Conservation (phyloP, 2,888 invertebrate genomes). For the Neocrepidodera transversa region DNA sequence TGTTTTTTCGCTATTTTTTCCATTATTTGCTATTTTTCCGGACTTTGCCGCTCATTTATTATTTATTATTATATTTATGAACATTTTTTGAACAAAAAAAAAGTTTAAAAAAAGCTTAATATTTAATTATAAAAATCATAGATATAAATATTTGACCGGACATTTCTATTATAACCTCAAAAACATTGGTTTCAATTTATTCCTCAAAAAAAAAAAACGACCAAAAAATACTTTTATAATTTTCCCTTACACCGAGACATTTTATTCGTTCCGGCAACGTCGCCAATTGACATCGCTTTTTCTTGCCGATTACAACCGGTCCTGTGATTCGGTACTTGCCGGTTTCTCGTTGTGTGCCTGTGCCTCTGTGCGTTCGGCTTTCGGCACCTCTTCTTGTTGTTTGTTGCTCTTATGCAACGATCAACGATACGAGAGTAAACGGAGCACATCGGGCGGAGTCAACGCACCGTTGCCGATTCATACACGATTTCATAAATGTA, state of each 20-base stretch:
- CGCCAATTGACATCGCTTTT: slow-evolving; percentile 16
- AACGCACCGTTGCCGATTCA: slow-evolving; percentile 21
- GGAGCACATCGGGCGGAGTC: slow-evolving; percentile 31
- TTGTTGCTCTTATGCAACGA: slow-evolving; percentile 38
- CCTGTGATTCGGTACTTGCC: slow-evolving; percentile 22
- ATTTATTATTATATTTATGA: too few relatives aligned
- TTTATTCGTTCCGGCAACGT: slow-evolving; percentile 5
- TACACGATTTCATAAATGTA: slow-evolving; percentile 42
- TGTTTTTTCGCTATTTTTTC: too few relatives aligned
- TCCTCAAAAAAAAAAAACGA: too few relatives aligned
- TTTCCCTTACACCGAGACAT: background rate
- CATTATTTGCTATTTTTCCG: too few relatives aligned
- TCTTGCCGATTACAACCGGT: slow-evolving; percentile 17
- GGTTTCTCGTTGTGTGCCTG: slow-evolving; percentile 12
- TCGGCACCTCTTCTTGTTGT: slow-evolving; percentile 35
- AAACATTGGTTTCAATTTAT: too few relatives aligned
- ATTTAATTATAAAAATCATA: too few relatives aligned
- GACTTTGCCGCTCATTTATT: too few relatives aligned
- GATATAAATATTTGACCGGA: too few relatives aligned
- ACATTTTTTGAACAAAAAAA: too few relatives aligned
- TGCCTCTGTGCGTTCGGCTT: slow-evolving; percentile 23
- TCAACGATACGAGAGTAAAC: slow-evolving; percentile 34
- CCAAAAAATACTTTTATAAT: too few relatives aligned
- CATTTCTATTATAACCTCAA: too few relatives aligned
- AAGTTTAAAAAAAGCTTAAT: too few relatives aligned